phyloP scores from a whole-genome alignment of 2,888 invertebrate genomes.

The Ormyrus labotus region DNA sequence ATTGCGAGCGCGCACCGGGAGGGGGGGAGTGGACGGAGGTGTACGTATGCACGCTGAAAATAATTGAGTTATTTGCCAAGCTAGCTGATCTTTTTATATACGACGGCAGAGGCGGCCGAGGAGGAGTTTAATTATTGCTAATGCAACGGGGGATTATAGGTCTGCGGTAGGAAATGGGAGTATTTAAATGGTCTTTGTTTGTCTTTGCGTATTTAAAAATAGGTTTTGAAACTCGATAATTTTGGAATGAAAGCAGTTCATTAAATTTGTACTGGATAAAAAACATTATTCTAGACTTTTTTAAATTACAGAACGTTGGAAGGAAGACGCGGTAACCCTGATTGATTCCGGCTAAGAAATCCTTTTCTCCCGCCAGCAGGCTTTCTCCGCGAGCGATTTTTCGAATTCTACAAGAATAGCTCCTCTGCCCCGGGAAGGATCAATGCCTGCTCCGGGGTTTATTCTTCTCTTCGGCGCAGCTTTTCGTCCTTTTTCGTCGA shows the following conservation, averaged over 20 bases:
- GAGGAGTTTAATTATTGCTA: background rate
- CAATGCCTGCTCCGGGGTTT: background rate
- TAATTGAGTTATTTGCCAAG: constrained; percentile 44
- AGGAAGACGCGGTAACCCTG: no score
- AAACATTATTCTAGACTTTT: no score
- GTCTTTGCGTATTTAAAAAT: no score
- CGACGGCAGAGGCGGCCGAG: background rate
- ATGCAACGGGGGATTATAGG: no score
- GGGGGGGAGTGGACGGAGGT: background rate
- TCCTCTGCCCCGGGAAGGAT: background rate
- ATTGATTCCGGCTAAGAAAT: no score
- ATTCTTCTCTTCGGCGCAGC: constrained; percentile 18
- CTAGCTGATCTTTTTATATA: background rate
- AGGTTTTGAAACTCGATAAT: no score
- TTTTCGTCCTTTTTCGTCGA: constrained; percentile 47
- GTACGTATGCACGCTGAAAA: constrained; percentile 7
- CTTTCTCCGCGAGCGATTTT: background rate
- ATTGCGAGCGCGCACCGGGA: no score
- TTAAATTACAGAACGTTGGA: no score
- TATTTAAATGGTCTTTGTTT: no score
- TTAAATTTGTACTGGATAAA: no score
- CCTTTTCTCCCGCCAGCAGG: background rate
- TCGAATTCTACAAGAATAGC: background rate
- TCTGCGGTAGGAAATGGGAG: no score
- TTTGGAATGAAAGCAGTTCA: no score